These are phyloP conservation scores for Passer domesticus DNA, from an alignment of 2,113 vertebrate species.

Conservation along the genomic window DNA sequence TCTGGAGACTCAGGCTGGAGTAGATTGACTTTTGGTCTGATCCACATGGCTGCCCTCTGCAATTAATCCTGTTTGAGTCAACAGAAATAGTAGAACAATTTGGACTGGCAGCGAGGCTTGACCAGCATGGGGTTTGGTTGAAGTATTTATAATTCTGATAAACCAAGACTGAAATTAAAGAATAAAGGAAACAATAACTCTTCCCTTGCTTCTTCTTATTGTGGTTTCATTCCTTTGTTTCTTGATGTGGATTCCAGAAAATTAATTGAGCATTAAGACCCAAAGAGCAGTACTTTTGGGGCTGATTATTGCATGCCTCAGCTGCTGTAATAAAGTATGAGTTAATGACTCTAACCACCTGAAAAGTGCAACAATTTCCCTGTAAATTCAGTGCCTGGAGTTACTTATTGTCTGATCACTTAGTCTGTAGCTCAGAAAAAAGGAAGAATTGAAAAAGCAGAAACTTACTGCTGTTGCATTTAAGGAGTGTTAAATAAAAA, in stretches of 20 bases:
- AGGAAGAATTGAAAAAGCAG: background rate
- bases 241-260: slow-evolving; percentile 65
- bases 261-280: slow-evolving; percentile 70
- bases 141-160: slow-evolving; percentile 56
- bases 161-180: slow-evolving; percentile 39
- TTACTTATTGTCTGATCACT: slow-evolving; percentile 44
- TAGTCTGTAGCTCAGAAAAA: background rate
- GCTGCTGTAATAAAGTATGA: slow-evolving; percentile 68
- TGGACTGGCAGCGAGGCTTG: background rate
- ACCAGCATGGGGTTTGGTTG: background rate
- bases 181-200: slow-evolving; percentile 45
- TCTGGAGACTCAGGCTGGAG: background rate
- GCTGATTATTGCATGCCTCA: slow-evolving; percentile 65
- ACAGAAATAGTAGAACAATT: slow-evolving; percentile 19
- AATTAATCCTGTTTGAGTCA: slow-evolving; percentile 25
- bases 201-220: slow-evolving; percentile 60
- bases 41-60: background rate
- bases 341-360: slow-evolving; percentile 69
- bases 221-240: slow-evolving; percentile 64
- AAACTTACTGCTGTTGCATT: background rate
- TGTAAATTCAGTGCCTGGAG: slow-evolving; percentile 44
- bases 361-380: slow-evolving; percentile 63
- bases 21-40: background rate
- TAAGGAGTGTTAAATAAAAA: slow-evolving; percentile 3
- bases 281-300: slow-evolving; percentile 49